Evolutionary conservation across 2,888 invertebrate species (phyloP), one percentile per base, ranked within the genome.

Genomic region (Odontomyia ornata): DNA sequence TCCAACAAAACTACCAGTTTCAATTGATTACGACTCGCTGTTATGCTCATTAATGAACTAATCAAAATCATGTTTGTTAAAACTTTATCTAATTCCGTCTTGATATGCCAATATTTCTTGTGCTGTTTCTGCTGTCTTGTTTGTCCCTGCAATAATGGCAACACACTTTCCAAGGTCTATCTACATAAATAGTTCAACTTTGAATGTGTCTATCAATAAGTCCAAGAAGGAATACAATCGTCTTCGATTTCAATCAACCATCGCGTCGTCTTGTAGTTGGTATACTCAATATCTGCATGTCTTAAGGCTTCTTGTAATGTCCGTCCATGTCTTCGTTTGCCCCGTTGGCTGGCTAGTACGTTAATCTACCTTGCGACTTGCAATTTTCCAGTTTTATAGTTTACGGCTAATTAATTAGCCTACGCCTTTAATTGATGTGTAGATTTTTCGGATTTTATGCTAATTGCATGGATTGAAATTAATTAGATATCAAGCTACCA

Each of bases 371-470:
- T 60, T 23, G 30, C 30, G 28, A 64, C 27, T 1, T 28, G 30
- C 64, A 5, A 30, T 64, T 64, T 64, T 64, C 28, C 64, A 64
- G 30, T 62, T 36, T 36, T 36, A 25, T 47, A 13, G 60, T 47
- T 23, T 27, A 13, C 43, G 65, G 28, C 57, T 78, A 78, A 77
- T 79, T 79, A 75, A 79, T 79, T 77, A 76, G 67, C 36, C 36
- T 36, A 36, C 60, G 43, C 75, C 60, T 62, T 75, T 77, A 79
- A 79, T 79, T 79, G 76, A 79, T 75, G 71, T 77, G 75, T 64
- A 69, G 60, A 77, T 75, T 77, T 77, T 75, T 75, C 62, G 67
- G 46, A 75, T 77, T 77, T 77, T 71, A 75, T 75, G 77, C 71
- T 78, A 77, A 77, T 78, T 76, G 71, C 52, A 64, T 72, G 47